A percentile compares a stretch with the other conserved stretches of the same genome.
Conservation (phyloP, 2,797 vertebrate genomes). For the Enteromius paludinosus region DNA sequence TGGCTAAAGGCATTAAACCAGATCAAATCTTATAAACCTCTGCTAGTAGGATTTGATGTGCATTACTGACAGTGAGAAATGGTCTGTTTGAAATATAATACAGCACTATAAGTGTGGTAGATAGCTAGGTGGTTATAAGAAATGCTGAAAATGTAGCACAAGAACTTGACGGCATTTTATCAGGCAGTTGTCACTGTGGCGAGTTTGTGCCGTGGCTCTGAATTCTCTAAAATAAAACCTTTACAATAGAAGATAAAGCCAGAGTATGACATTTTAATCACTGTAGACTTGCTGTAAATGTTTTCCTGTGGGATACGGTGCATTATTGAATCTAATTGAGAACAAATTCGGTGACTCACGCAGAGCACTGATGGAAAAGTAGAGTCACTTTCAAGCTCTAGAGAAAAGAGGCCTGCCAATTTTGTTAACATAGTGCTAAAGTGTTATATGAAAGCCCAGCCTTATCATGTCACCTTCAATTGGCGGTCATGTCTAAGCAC, state of each 20-base stretch:
- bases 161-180: conserved; percentile 54
- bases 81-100: conserved; percentile 80
- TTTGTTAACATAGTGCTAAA: conserved; percentile 24
- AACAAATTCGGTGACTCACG: conserved; percentile 31
- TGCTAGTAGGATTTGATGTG: conserved; percentile 78
- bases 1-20: conserved; percentile 77
- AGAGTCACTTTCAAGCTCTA: conserved; percentile 22
- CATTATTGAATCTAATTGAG: conserved; percentile 45
- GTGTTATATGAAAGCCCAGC: conserved; percentile 29
- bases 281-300: conserved; percentile 20
- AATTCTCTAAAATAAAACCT: conserved; percentile 38
- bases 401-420: conserved; percentile 21
- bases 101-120: conserved; percentile 68
- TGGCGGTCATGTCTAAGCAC: conserved; percentile 1
- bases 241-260: conserved; percentile 8
- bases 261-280: conserved; percentile 21
- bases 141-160: conserved; percentile 32
- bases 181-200: conserved; percentile 38
- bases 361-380: neutral
- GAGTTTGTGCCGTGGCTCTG: conserved; percentile 21
- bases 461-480: conserved; percentile 37
- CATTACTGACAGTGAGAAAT: conserved; percentile 85
- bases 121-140: conserved; percentile 40
- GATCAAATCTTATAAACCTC: conserved; percentile 77
- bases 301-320: conserved; percentile 29